A percentile compares a stretch with the other conserved stretches of the same genome.
phyloP scores from a whole-genome alignment of 2,797 vertebrate genomes.

The Sylvilagus floridanus region DNA sequence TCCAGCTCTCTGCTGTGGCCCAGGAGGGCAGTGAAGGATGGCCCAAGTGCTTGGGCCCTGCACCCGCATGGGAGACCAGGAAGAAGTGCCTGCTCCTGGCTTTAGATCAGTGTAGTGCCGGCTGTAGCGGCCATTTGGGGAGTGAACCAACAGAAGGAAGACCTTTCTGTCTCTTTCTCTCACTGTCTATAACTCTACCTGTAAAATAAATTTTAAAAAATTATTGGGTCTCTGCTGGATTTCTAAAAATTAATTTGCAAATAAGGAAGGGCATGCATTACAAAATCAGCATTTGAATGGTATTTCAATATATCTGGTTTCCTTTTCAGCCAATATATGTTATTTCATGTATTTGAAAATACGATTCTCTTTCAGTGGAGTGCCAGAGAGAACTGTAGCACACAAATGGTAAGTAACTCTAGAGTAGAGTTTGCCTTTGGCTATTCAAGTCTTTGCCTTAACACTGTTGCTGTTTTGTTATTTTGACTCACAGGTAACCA shows the following conservation, averaged over 20 bases:
- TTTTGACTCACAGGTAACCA: conserved; percentile 9
- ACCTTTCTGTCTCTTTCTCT: too few species aligned
- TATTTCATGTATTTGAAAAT: conserved; percentile 18
- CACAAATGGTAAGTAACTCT: background rate
- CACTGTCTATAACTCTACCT: too few species aligned
- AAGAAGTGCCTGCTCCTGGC: too few species aligned
- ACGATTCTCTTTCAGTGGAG: background rate
- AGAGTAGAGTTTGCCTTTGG: background rate
- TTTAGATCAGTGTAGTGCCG: too few species aligned
- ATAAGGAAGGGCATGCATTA: background rate
- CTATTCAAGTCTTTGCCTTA: background rate
- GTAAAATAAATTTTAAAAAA: background rate
- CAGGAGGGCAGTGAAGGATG: too few species aligned
- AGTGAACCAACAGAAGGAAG: too few species aligned
- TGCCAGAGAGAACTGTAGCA: background rate
- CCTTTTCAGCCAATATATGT: background rate
- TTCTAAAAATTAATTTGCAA: conserved; percentile 3
- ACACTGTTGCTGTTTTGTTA: background rate
- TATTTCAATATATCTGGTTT: background rate
- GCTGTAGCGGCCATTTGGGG: too few species aligned
- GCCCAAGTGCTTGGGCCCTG: too few species aligned
- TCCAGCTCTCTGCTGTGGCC: too few species aligned
- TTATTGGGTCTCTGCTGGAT: background rate
- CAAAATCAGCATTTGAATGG: background rate
- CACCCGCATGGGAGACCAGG: too few species aligned